Evolutionary conservation across 2,113 vertebrate species (phyloP).

Genomic region (Corvus moneduloides): DNA sequence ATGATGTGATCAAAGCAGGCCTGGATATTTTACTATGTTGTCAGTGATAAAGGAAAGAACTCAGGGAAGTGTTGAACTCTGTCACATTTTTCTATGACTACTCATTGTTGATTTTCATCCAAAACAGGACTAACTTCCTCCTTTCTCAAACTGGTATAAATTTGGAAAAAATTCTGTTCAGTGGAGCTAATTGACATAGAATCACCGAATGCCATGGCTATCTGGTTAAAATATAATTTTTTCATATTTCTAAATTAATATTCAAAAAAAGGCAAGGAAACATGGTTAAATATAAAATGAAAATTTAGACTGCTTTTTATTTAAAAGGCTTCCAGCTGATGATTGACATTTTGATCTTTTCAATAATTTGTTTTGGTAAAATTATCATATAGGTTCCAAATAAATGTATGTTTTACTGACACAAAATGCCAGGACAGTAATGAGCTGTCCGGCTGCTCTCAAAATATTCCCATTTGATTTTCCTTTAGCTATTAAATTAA

Average conservation of each 20-base stretch:
- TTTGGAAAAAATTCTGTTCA: background rate
- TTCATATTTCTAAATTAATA: background rate
- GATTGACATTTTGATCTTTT: background rate
- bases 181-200: background rate
- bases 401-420: background rate
- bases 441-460: background rate
- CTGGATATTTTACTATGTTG: background rate
- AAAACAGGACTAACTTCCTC: background rate
- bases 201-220: background rate
- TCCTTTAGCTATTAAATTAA: slow-evolving; percentile 49
- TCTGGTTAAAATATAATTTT: background rate
- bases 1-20: background rate
- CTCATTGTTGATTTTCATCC: background rate
- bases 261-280: background rate
- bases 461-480: slow-evolving; percentile 9
- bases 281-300: background rate
- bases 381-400: background rate
- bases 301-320: background rate
- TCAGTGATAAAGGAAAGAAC: background rate
- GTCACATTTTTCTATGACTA: background rate
- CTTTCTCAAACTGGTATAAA: background rate
- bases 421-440: background rate
- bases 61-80: background rate
- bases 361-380: background rate
- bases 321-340: background rate